A percentile compares a stretch with the other conserved stretches of the same genome.
These are phyloP conservation scores for Lophotis ruficrista DNA, from an alignment of 2,113 vertebrate genomes.

Conservation along the genomic window DNA sequence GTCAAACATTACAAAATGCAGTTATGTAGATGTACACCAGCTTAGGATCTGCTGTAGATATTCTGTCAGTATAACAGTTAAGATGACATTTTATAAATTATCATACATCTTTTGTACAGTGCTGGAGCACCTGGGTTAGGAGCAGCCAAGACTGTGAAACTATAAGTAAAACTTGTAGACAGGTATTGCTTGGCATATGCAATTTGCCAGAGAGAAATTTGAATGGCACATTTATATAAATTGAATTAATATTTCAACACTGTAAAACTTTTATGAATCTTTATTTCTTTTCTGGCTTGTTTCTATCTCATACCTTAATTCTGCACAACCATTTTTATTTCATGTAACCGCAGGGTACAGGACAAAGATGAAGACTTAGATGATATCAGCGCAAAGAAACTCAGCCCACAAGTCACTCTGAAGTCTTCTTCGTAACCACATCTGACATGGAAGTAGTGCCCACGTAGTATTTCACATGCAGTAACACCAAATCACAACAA, in stretches of 20 bases:
- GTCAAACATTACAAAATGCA: neutral
- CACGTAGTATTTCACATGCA: neutral
- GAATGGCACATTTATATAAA: conserved; percentile 43
- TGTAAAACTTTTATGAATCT: conserved; percentile 51
- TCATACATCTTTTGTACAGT: neutral
- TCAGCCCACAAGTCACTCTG: neutral
- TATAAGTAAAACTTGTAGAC: neutral
- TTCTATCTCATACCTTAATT: conserved; percentile 31
- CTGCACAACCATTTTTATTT: neutral
- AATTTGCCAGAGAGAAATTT: conserved; percentile 24
- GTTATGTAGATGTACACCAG: neutral
- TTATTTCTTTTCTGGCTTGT: conserved; percentile 10
- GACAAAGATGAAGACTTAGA: neutral
- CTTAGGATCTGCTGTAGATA: neutral
- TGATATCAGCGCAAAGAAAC: neutral
- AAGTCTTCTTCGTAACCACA: neutral
- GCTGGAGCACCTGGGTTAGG: neutral
- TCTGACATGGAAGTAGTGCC: neutral
- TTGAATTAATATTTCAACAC: conserved; percentile 47
- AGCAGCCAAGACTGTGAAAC: neutral
- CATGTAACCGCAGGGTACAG: neutral
- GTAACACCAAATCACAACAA: neutral
- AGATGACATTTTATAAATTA: conserved; percentile 4
- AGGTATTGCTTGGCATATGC: neutral
- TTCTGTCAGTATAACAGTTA: neutral